Evolutionary conservation across 2,113 vertebrate species (phyloP), one percentile per base, ranked within the genome.

Genomic region (Rhinolophus ferrumequinum): DNA sequence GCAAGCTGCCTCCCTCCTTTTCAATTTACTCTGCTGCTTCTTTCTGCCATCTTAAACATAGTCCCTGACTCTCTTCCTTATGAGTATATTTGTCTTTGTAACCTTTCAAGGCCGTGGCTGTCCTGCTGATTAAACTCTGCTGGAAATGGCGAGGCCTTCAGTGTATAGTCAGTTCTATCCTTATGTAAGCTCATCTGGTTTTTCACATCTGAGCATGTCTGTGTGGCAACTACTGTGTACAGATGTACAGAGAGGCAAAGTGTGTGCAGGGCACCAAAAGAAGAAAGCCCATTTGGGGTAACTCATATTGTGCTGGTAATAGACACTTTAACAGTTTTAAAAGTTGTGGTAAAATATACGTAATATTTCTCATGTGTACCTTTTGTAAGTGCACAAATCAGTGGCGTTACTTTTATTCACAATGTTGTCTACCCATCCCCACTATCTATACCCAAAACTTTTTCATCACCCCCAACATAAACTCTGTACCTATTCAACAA

Each of bases 101-200:
- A 58, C 28, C 91, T 80, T 92, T 52, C 54, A 86, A 93, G 94
- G 60, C 72, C 6, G 1, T 8, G 28, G 62, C 79, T 38, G 33
- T 82, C 85, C 30, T 73, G 73, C 30, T 84, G 44, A 82, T 50
- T 77, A 64, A 72, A 86, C 93, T 82, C 79, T 50, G 80, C 50
- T 92, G 62, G 83, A 77, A 81, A 83, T 35, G 66, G 72, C 0
- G 3, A 82, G 64, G 26, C 47, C 70, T 81, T 80, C 62, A 47
- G 60, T 38, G 12, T 41, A 15, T 12, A 84, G 75, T 66, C 80
- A 52, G 15, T 88, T 62, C n/a, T 80, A 12, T 87, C 21, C 69
- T 52, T 70, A 52, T 52, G n/a, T 54, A 80, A 95, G 85, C 26
- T 41, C 66, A 72, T 85, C 66, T 87, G 30, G 70, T 97, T 96